Base-by-base conservation (phyloP, 2,888 invertebrate genomes). In the Drosophila sordidula region DNA sequence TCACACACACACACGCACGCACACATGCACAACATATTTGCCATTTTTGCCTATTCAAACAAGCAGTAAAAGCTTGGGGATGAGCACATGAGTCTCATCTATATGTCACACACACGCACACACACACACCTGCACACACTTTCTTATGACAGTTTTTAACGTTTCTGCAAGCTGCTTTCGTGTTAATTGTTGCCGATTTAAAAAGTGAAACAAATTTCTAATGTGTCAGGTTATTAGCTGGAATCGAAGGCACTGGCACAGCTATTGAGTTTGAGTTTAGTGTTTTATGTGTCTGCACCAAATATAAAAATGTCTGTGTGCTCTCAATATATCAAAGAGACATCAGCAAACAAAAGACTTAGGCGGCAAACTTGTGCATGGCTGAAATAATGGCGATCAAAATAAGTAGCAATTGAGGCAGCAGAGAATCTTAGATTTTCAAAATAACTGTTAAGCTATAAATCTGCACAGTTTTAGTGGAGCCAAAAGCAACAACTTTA, bases 131-230 rank as follows among this genome's bases (percentile, higher is more conserved):
- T 39, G 56, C 49, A 52, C 44, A 70, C 54, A 76, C 68, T 88
- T 83, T 86, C 84, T 76, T 82, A 86, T 87, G 82, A 88, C 88
- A 87, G 78, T 83, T 86, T 78, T 73, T 57, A 54, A 41, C 44
- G 46, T 34, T 64, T 63, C 54, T 54, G 57, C 75, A 52, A 55
- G 68, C 64, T 51, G 62, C 66, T 82, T 80, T 85, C 64, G 66
- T 79, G 78, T 80, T 78, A 74, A 80, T 85, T 75, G 75, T 84
- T 76, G 75, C 64, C 63, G 85, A 78, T 73, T 82, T 79, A 88
- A 83, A 83, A 86, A 83, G 88, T 88, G 87, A 83, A 88, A 83
- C 86, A 83, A 79, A 86, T 86, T 86, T 85, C 72, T 78, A 76
- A 77, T 81, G 80, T 83, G 80, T 68, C 75, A 72, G 80, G 80